A percentile compares a stretch with the other conserved stretches of the same genome.
These are phyloP conservation scores for Lasioglossum lativentre DNA, from an alignment of 2,888 invertebrate genomes.

Conservation along the genomic window DNA sequence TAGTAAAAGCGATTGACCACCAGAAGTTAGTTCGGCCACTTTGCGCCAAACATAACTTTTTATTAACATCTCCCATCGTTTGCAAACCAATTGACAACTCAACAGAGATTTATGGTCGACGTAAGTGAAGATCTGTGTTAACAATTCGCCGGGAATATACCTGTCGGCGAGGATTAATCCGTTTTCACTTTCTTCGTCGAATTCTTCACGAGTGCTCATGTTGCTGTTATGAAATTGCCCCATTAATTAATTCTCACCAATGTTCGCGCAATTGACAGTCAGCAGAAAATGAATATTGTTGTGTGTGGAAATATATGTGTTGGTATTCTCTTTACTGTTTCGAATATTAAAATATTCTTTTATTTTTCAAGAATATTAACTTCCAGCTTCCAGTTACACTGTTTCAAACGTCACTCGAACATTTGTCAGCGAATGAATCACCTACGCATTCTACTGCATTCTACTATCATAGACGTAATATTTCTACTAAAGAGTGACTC, in stretches of 20 bases:
- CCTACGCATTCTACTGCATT: neutral
- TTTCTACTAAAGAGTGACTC: too few relatives aligned
- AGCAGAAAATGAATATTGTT: neutral
- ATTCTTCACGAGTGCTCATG: constrained; percentile 47
- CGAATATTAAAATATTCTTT: neutral
- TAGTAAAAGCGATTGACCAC: constrained; percentile 72
- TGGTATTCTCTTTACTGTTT: neutral
- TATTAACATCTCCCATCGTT: constrained; percentile 85
- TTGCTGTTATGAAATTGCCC: constrained; percentile 52
- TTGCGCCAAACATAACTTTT: constrained; percentile 84
- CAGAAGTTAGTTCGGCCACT: constrained; percentile 77
- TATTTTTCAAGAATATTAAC: neutral
- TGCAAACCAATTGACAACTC: constrained; percentile 85
- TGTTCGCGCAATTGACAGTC: neutral
- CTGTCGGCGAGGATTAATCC: constrained; percentile 80
- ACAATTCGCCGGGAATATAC: constrained; percentile 85
- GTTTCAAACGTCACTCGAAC: neutral
- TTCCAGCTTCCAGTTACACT: neutral
- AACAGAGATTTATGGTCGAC: constrained; percentile 83
- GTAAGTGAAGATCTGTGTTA: constrained; percentile 83
- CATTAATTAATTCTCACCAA: constrained; percentile 35
- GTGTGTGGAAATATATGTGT: neutral
- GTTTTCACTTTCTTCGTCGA: constrained; percentile 76
- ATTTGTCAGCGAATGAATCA: neutral
- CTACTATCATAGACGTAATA: too few relatives aligned